Evolutionary conservation across 2,797 vertebrate species (phyloP).

Genomic region (Falco peregrinus): DNA sequence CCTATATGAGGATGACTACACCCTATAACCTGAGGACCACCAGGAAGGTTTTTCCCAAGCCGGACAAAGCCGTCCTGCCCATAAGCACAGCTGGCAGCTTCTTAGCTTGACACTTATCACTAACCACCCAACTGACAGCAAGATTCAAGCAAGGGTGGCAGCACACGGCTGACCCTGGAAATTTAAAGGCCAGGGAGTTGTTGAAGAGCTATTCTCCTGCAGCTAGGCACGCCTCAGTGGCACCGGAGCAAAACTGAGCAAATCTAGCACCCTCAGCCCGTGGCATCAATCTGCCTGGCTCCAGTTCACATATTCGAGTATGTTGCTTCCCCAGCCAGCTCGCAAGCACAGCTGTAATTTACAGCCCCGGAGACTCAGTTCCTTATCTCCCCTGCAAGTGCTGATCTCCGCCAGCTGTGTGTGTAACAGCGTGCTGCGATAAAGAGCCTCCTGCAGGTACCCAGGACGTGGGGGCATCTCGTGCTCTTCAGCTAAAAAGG

Average conservation of each 20-base stretch:
- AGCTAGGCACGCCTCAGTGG: no score
- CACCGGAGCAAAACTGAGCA: not conserved
- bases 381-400: not conserved
- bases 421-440: accelerated
- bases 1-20: not conserved
- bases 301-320: accelerated
- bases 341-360: not conserved
- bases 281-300: not conserved
- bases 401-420: not conserved
- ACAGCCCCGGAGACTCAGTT: not conserved
- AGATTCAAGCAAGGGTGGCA: not conserved
- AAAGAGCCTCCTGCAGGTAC: not conserved
- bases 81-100: not conserved
- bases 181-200: not conserved
- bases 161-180: not conserved
- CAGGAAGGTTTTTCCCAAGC: not conserved
- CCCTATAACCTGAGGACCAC: not conserved
- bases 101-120: not conserved
- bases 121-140: not conserved
- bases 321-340: not conserved
- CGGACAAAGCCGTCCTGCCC: not conserved
- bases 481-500: not conserved
- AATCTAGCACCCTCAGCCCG: not conserved
- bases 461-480: not conserved
- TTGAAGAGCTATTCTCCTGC: not conserved